Evolutionary conservation across 1,140 invertebrate genomes (phyloP).

Genomic region (Drosophila novamexicana): DNA sequence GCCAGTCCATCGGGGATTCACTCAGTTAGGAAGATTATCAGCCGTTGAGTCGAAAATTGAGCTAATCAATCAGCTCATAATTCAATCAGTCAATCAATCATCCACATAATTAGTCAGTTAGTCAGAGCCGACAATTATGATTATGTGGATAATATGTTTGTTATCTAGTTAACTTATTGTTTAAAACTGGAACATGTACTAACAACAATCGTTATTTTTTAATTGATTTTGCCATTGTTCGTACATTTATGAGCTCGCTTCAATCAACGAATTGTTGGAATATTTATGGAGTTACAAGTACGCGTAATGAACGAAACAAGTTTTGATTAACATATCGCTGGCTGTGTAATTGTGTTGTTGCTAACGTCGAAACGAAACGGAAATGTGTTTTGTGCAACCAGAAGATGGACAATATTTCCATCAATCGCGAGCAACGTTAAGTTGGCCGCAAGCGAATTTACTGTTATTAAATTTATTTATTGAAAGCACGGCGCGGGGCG

Average conservation of each 20-base stretch:
- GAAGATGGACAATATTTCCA: not conserved
- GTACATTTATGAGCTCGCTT: not conserved
- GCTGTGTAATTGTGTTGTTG: not conserved
- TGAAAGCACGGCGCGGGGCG: slow-evolving; percentile 43
- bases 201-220: not conserved
- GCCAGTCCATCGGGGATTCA: no score
- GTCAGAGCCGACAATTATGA: no score
- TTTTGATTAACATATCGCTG: not conserved
- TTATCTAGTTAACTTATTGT: no score
- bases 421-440: slow-evolving; percentile 24
- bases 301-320: not conserved
- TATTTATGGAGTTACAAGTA: not conserved
- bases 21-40: no score
- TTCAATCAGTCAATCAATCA: no score
- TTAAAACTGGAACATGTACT: no score
- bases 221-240: not conserved
- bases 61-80: no score
- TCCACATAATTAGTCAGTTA: no score
- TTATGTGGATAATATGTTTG: no score
- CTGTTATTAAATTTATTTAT: slow-evolving; percentile 76
- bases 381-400: no score
- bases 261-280: slow-evolving; percentile 9
- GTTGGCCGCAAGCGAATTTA: slow-evolving; percentile 48
- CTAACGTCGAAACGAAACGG: no score
- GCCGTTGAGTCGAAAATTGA: no score